phyloP scores from a whole-genome alignment of 2,888 invertebrate species.

The Aphodius granarius region DNA sequence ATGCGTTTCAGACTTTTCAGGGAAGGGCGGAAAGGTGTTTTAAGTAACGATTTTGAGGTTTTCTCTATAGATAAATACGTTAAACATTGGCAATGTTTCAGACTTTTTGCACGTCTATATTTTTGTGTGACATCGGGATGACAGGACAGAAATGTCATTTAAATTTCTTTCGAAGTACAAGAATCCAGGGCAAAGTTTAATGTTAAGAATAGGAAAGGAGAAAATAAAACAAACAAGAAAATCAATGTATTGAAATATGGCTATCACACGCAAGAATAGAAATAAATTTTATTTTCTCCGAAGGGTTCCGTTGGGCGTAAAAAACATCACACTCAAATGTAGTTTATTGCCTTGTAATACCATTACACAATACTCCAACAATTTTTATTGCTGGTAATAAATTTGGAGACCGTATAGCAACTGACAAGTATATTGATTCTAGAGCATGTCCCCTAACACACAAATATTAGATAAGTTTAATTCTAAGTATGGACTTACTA shows the following conservation, averaged over 20 bases:
- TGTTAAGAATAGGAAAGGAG: neutral
- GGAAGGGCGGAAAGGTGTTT: too few relatives aligned
- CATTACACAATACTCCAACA: conserved; percentile 12
- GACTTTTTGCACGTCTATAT: too few relatives aligned
- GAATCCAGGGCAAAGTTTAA: too few relatives aligned
- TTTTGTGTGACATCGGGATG: too few relatives aligned
- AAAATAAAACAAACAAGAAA: neutral
- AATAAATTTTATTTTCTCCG: neutral
- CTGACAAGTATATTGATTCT: conserved; percentile 6
- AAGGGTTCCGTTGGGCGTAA: neutral
- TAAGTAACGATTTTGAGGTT: too few relatives aligned
- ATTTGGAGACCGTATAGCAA: neutral
- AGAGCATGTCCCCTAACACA: neutral
- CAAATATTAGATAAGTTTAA: too few relatives aligned
- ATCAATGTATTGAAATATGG: neutral
- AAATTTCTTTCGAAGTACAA: too few relatives aligned
- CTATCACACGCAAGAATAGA: neutral
- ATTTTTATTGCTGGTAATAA: conserved; percentile 10
- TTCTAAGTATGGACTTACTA: too few relatives aligned
- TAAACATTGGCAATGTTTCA: too few relatives aligned
- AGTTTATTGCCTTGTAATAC: conserved; percentile 8
- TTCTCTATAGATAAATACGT: too few relatives aligned
- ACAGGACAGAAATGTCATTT: too few relatives aligned
- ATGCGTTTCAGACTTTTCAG: too few relatives aligned
- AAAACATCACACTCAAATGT: neutral